These are phyloP conservation scores for Parelbella ahira DNA, from an alignment of 2,888 invertebrate species.

Conservation along the genomic window DNA sequence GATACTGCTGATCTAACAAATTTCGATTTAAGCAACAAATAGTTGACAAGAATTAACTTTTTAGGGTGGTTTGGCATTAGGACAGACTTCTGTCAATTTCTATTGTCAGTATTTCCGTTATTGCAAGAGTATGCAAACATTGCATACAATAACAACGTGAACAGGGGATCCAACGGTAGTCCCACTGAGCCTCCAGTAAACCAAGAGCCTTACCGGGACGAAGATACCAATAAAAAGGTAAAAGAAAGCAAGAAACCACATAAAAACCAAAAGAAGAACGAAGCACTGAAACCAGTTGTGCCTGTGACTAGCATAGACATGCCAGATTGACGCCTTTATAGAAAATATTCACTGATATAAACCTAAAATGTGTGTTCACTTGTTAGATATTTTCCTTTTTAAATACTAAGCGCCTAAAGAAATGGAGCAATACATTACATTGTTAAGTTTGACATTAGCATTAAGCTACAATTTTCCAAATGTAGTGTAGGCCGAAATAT, in stretches of 20 bases:
- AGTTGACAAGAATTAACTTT: no score
- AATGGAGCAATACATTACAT: constrained; percentile 56
- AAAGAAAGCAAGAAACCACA: constrained; percentile 82
- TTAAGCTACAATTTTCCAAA: constrained; percentile 42
- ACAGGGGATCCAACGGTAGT: constrained; percentile 47
- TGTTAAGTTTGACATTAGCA: constrained; percentile 67
- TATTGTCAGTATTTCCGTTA: constrained; percentile 96
- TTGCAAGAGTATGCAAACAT: constrained; percentile 99
- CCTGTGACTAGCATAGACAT: constrained; percentile 94
- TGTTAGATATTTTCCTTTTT: constrained; percentile 41
- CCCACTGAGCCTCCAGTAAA: constrained; percentile 59
- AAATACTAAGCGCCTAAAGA: constrained; percentile 48
- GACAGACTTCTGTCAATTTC: constrained; percentile 97
- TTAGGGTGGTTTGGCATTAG: constrained; percentile 99
- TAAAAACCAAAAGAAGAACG: constrained; percentile 87
- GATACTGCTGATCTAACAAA: no score
- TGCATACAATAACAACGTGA: constrained; percentile 89
- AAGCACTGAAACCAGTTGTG: constrained; percentile 91
- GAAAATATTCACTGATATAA: constrained; percentile 14
- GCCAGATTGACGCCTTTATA: constrained; percentile 85
- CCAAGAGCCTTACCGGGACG: constrained; percentile 73
- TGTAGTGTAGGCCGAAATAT: constrained; percentile 33
- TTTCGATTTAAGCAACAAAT: no score
- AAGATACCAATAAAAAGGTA: constrained; percentile 64
- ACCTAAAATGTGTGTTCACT: constrained; percentile 59